Percentiles rank a stretch among this genome's conserved stretches.
These are phyloP conservation scores for Gephyroberyx darwinii DNA, from an alignment of 2,797 vertebrate species.

Conservation along the genomic window DNA sequence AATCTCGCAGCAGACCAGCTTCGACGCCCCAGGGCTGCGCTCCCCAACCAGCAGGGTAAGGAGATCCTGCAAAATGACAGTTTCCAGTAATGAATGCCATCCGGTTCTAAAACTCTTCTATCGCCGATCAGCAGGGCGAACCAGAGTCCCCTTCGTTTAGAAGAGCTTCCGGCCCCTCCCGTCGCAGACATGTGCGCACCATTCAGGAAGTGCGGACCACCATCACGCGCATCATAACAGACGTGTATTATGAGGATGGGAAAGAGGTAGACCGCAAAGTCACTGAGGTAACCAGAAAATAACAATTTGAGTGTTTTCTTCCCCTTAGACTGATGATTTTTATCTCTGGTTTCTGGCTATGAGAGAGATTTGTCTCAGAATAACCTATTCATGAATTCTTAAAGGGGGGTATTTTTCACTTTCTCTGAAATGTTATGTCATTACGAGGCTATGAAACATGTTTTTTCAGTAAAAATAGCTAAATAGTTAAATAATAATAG, in stretches of 20 bases:
- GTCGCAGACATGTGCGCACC: constrained; percentile 89
- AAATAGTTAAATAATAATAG: too few species aligned
- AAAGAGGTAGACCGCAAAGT: constrained; percentile 94
- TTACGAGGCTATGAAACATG: too few species aligned
- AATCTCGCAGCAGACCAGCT: constrained; percentile 79
- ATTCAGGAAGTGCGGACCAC: constrained; percentile 93
- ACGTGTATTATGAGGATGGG: constrained; percentile 94
- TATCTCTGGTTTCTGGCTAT: too few species aligned
- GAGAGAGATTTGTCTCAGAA: too few species aligned
- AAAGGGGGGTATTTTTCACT: too few species aligned
- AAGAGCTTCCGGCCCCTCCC: constrained; percentile 64
- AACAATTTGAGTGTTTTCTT: too few species aligned
- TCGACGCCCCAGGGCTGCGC: constrained; percentile 69
- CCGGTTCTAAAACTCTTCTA: background rate
- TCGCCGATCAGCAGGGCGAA: constrained; percentile 63
- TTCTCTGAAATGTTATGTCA: too few species aligned
- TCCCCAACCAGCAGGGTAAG: constrained; percentile 71
- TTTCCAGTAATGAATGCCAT: fast-evolving
- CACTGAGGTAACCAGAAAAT: constrained; percentile 82
- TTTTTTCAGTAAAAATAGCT: too few species aligned
- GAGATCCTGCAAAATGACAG: background rate
- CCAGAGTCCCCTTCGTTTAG: constrained; percentile 73
- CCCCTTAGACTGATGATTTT: too few species aligned
- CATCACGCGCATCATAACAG: constrained; percentile 92
- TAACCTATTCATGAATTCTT: too few species aligned